These are phyloP conservation scores for Rhyacophila brunnea DNA, from an alignment of 1,140 invertebrate species.

Conservation along the genomic window DNA sequence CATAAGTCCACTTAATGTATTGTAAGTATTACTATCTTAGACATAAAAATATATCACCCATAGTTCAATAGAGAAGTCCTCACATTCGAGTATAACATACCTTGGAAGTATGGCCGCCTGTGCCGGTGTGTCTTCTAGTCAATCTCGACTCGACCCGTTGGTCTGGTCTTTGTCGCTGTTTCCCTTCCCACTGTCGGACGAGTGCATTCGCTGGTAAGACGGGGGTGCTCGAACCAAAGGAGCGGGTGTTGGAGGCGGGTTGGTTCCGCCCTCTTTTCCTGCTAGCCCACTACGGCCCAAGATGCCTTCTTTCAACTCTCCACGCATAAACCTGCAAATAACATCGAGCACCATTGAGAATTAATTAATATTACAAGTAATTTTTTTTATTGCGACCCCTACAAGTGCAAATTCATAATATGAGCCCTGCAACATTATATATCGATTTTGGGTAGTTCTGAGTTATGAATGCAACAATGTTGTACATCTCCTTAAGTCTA, in stretches of 20 bases:
- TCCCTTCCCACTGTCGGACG: conserved; percentile 72
- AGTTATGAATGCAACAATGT: too few species aligned
- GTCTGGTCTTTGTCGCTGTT: conserved; percentile 67
- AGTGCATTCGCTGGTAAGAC: conserved; percentile 80
- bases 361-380: too few species aligned
- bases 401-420: too few species aligned
- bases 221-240: conserved; percentile 62
- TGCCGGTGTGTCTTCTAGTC: conserved; percentile 69
- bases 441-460: too few species aligned
- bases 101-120: conserved; percentile 52
- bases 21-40: too few species aligned
- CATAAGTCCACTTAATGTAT: too few species aligned
- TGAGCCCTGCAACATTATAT: too few species aligned
- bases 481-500: too few species aligned
- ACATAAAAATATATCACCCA: too few species aligned
- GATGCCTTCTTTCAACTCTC: conserved; percentile 63
- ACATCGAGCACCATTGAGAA: not conserved
- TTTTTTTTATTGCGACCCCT: too few species aligned
- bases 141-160: conserved; percentile 49
- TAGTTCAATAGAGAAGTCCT: too few species aligned
- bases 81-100: too few species aligned
- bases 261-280: conserved; percentile 52
- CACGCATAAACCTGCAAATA: conserved; percentile 71
- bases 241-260: conserved; percentile 67
- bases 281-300: conserved; percentile 45